Conservation (phyloP, 1,140 invertebrate species). For the Phymastichus coffea region DNA sequence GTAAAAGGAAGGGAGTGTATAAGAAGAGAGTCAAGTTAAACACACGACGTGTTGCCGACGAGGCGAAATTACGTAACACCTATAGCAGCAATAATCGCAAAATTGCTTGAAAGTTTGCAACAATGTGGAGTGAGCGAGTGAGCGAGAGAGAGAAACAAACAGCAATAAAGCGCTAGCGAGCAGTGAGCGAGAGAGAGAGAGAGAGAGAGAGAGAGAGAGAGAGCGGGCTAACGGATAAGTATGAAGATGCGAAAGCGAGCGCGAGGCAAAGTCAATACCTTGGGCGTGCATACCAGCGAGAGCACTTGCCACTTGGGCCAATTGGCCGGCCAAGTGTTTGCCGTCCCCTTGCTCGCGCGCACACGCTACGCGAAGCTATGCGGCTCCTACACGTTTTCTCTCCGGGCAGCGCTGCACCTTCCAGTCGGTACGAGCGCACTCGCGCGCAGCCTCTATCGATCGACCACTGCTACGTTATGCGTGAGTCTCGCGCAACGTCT, state of each 20-base stretch:
- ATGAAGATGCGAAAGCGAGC: too few relatives aligned
- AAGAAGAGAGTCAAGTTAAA: not conserved
- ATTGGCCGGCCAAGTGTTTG: slow-evolving; percentile 56
- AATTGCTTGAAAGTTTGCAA: too few relatives aligned
- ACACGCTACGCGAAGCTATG: slow-evolving; percentile 52
- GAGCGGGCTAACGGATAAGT: too few relatives aligned
- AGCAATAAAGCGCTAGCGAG: too few relatives aligned
- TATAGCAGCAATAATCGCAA: too few relatives aligned
- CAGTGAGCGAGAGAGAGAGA: too few relatives aligned
- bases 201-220: too few relatives aligned
- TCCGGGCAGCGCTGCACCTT: too few relatives aligned
- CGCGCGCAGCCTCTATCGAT: not conserved
- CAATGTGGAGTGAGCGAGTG: too few relatives aligned
- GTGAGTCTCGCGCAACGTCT: not conserved
- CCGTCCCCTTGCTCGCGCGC: slow-evolving; percentile 47
- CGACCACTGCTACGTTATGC: not conserved
- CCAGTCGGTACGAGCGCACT: not conserved
- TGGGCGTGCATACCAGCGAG: not conserved
- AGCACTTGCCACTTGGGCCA: slow-evolving; percentile 51
- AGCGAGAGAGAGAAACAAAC: too few relatives aligned
- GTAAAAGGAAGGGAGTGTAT: not conserved
- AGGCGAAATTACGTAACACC: too few relatives aligned
- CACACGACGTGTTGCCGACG: not conserved
- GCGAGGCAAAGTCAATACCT: slow-evolving; percentile 12
- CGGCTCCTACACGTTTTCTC: too few relatives aligned